Conservation (phyloP, 2,888 invertebrate genomes). For the Drosophila tripunctata region DNA sequence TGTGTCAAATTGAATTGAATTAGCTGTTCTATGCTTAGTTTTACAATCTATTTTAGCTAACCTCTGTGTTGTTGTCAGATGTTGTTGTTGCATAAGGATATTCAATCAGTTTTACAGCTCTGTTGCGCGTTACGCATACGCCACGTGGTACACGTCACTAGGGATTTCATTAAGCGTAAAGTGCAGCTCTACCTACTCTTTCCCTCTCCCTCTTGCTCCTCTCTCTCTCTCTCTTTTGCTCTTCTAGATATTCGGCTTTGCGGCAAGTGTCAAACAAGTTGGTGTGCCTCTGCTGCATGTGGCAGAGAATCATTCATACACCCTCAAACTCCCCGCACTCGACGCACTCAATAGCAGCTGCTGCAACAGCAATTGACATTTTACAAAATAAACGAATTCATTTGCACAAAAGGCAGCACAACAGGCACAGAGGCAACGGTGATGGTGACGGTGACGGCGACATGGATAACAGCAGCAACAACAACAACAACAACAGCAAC, state of each 20-base stretch:
- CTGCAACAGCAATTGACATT: constrained; percentile 74
- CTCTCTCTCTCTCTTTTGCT: background rate
- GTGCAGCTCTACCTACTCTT: constrained; percentile 35
- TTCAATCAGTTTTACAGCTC: constrained; percentile 25
- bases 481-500: constrained; percentile 1
- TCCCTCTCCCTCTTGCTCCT: background rate
- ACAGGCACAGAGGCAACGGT: constrained; percentile 25
- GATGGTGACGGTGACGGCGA: constrained; percentile 6
- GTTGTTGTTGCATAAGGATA: constrained; percentile 2
- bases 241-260: constrained; percentile 25
- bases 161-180: constrained; percentile 71
- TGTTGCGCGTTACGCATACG: constrained; percentile 58
- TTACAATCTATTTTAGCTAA: background rate
- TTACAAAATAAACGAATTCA: constrained; percentile 80
- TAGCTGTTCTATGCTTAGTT: background rate
- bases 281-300: constrained; percentile 39
- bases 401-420: constrained; percentile 70
- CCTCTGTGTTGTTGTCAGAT: no score
- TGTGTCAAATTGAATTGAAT: constrained; percentile 3
- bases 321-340: background rate
- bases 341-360: constrained; percentile 3
- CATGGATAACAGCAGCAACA: constrained; percentile 27
- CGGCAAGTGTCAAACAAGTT: constrained; percentile 68
- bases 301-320: constrained; percentile 54
- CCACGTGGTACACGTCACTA: constrained; percentile 52